phyloP scores from a whole-genome alignment of 2,888 invertebrate species.

The Chymomyza caudatula region DNA sequence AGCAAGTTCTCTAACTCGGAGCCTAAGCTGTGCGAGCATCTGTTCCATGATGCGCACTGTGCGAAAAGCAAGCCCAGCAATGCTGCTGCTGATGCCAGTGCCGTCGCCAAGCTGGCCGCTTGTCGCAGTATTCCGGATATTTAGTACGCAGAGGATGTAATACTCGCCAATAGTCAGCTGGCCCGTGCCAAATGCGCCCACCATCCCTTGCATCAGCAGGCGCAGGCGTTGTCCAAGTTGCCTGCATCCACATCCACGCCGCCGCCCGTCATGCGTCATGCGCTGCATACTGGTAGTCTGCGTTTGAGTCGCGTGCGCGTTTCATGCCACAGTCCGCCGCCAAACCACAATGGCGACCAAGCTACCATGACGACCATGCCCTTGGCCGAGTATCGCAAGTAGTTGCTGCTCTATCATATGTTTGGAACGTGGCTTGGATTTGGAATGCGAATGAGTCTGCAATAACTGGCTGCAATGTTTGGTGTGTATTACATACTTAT shows the following conservation, averaged over 20 bases:
- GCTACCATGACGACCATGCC: constrained; percentile 41
- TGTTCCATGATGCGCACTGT: constrained; percentile 77
- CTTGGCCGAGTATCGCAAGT: constrained; percentile 73
- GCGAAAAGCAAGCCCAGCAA: constrained; percentile 74
- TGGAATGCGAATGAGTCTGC: background rate
- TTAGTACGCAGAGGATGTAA: constrained; percentile 78
- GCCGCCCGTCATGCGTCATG: background rate
- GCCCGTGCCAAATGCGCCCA: constrained; percentile 58
- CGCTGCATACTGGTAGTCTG: constrained; percentile 44
- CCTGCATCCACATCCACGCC: background rate
- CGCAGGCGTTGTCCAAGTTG: constrained; percentile 1
- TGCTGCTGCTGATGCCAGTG: constrained; percentile 18
- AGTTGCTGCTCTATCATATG: constrained; percentile 2
- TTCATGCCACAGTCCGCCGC: constrained; percentile 72
- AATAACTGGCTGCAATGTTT: background rate
- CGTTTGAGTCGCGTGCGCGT: constrained; percentile 51
- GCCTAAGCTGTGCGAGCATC: constrained; percentile 77
- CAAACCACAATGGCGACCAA: constrained; percentile 18
- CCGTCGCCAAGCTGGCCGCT: constrained; percentile 42
- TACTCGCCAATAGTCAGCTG: constrained; percentile 74
- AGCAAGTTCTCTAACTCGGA: constrained; percentile 77
- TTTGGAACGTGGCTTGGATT: background rate
- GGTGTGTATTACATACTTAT: background rate
- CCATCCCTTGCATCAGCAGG: constrained; percentile 55
- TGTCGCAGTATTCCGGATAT: constrained; percentile 75